Evolutionary conservation across 35 echinoderm and acorn worm genomes (phyloP), one percentile per base, ranked within the genome.

Genomic region (Lytechinus pictus): DNA sequence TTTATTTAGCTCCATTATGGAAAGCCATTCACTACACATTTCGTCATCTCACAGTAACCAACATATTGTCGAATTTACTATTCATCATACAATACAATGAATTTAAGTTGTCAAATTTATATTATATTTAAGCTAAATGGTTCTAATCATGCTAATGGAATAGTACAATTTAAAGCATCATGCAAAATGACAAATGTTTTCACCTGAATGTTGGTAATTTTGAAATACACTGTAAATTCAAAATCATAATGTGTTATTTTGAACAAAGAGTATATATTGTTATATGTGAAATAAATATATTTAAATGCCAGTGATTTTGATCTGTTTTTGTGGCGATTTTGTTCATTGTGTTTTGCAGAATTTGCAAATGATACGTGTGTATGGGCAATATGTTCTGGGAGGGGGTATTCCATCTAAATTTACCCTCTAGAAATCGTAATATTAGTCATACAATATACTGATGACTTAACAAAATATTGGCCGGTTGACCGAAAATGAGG

Each of bases 211-310:
- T 7, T 79, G 66, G 8, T 6, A 79, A 79, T 79, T 3, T 79
- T 79, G n/a, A 6, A 24, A 19, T 24, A n/a, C 66, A 79, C 19
- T 79, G 66, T 16, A 79, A 79, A 24, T 79, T 19, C 66, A 79
- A 79, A 79, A 24, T 19, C n/a, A 79, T n/a, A 79, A 79, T 79
- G 66, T 79, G 61, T 71, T 21, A 71, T 71, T 71, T 71, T 71
- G 61, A 71, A 71, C 5, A 21, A 71, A 21, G 11, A 9, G 11
- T 9, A 11, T 57, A 71, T 71, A 71, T 71, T 71, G 61, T 71
- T 71, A 71, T 71, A 71, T 71, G 61, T 71, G 61, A 71, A 71
- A 71, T 71, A 71, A 71, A 71, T 71, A 71, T 71, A 71, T 71
- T 16, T 71, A 71, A 6, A 71, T 71, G 61, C 16, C 61, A 71